Evolutionary conservation across 2,888 invertebrate species (phyloP), one percentile per base, ranked within the genome.

Genomic region (Rosalia funebris): DNA sequence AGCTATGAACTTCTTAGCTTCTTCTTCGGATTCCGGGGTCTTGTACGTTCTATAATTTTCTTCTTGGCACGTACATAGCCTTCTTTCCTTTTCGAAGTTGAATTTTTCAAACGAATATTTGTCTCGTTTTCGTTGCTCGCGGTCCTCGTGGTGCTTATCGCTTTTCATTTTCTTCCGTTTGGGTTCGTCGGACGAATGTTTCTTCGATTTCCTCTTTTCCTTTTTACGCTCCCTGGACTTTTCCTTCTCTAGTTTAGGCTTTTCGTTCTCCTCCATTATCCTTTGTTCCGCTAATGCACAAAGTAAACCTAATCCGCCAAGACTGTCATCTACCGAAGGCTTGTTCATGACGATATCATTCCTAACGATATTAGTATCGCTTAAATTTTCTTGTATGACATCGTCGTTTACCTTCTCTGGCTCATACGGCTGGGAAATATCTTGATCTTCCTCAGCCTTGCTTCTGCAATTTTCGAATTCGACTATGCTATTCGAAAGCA

Each of bases 231-330:
- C 74, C 45, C 71, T 66, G 39, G 65, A 47, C 46, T 44, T 63
- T 39, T 72, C 60, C 47, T 62, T 63, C 17, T 73, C 65, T 37
- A 47, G 17, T 44, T 61, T 57, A 34, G 63, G 66, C 62, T 66
- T 72, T 36, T 69, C 71, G 0, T 86, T 90, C 78, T 93, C 93
- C 74, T 92, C 92, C 83, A 89, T 87, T 65, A 93, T 90, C 67
- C 92, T 85, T 75, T 93, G 93, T 75, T 93, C 93, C 0, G 93
- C 95, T 60, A 94, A 82, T 5, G 93, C 93, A 78, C 94, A 94
- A 17, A 95, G 80, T 25, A 95, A 79, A 53, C 91, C 91, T 11
- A 95, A 81, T 0, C 90, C 90, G 16, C 87, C 89, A 12, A 90
- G 80, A 47, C 53, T 55, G 62, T 82, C 82, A 62, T 82, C 57